These are phyloP conservation scores for Cosmopolites sordidus DNA, from an alignment of 2,888 invertebrate genomes.

Conservation along the genomic window DNA sequence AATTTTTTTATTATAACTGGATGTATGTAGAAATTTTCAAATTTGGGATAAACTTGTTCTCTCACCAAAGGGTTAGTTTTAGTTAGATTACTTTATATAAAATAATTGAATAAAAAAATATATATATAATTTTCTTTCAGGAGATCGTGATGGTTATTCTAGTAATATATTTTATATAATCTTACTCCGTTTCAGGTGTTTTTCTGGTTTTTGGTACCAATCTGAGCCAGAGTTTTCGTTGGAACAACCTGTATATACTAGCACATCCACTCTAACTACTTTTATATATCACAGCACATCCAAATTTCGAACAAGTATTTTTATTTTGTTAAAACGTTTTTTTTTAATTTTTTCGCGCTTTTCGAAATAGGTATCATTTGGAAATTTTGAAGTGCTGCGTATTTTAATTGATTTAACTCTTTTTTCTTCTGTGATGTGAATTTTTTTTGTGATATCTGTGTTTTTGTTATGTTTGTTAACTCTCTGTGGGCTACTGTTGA, in stretches of 20 bases:
- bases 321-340: too few species aligned
- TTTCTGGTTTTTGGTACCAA: slow-evolving; percentile 7
- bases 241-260: slow-evolving; percentile 25
- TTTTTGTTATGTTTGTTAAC: slow-evolving; percentile 14
- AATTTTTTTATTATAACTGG: too few species aligned
- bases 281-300: slow-evolving; percentile 14
- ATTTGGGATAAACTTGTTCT: slow-evolving; percentile 6
- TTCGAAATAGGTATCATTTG: too few species aligned
- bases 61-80: slow-evolving; percentile 8
- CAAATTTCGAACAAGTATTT: slow-evolving; percentile 10
- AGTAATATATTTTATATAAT: slow-evolving; percentile 3
- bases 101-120: too few species aligned
- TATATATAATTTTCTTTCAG: too few species aligned
- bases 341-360: too few species aligned
- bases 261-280: slow-evolving; percentile 23
- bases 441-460: slow-evolving; percentile 5
- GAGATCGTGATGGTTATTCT: background rate
- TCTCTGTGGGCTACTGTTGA: slow-evolving; percentile 9
- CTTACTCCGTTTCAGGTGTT: slow-evolving; percentile 9
- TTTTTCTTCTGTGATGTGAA: slow-evolving; percentile 11
- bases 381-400: slow-evolving; percentile 21
- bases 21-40: background rate
- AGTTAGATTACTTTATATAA: background rate
- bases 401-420: slow-evolving; percentile 5
- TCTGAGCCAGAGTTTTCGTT: slow-evolving; percentile 18